phyloP scores from a whole-genome alignment of 2,797 vertebrate species.

The Melanotaenia trifasciata region DNA sequence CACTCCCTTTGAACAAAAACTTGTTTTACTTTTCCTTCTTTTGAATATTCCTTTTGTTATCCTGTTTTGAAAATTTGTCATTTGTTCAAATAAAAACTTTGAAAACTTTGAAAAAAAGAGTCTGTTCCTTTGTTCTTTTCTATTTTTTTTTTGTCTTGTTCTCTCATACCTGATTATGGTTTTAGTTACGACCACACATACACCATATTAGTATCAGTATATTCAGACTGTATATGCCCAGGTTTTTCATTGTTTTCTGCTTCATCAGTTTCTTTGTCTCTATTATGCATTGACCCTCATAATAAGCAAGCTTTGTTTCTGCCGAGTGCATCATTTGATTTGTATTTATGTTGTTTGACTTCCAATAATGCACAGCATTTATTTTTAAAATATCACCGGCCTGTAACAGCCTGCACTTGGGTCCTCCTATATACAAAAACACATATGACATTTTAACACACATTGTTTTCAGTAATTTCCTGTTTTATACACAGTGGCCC shows the following conservation, averaged over 20 bases:
- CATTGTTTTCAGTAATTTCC: too few relatives aligned
- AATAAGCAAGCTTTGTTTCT: neutral
- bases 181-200: neutral
- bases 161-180: neutral
- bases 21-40: too few relatives aligned
- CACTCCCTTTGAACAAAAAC: too few relatives aligned
- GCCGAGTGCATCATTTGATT: too few relatives aligned
- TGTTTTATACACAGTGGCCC: neutral
- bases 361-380: neutral
- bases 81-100: too few relatives aligned
- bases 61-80: too few relatives aligned
- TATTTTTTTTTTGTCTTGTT: neutral
- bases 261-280: neutral
- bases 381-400: neutral
- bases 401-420: neutral
- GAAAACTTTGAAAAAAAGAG: too few relatives aligned
- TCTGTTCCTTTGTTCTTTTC: neutral
- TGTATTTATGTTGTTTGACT: neutral
- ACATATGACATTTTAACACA: neutral
- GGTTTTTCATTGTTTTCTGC: neutral
- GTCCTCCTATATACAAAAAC: neutral
- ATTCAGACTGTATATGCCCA: neutral
- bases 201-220: neutral
- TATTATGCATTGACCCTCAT: neutral
- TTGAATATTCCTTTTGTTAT: too few relatives aligned